Evolutionary conservation across 2,888 invertebrate genomes (phyloP), one percentile per base, ranked within the genome.

Genomic region (Lordiphosa fenestrarum): DNA sequence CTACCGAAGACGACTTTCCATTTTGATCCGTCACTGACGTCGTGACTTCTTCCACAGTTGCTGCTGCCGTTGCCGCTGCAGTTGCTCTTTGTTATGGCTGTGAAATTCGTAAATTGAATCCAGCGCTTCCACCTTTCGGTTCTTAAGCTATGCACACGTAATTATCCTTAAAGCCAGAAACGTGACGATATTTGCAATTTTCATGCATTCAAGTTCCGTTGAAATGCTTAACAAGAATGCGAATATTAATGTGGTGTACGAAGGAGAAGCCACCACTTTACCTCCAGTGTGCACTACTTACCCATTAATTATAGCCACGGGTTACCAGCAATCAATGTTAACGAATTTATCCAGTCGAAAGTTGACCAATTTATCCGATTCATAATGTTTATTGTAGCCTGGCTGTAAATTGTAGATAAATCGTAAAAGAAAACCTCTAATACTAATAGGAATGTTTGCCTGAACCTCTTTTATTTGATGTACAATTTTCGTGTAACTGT

Each of bases 131-230:
- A 30, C 12, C 35, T 52, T 49, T 7, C 19, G 4, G n/a, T 41
- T 47, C 35, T 36, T 37, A 49, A 39, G 47, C 72, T 53, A 71
- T 69, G 70, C 68, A 61, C 56, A 71, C 62, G 76, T 72, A 73
- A 73, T 73, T 73, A 73, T 78, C 72, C 80, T 72, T 73, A 75
- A 73, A 73, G 50, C 71, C 73, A 66, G 58, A 74, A 80, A 76
- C 81, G 81, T 76, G 73, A 76, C 63, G 71, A 76, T 73, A 70
- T 74, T 80, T 69, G 55, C 76, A 76, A 73, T 63, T 75, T 73
- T 58, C 53, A 69, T 57, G 55, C 69, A 65, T 64, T 67, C 54
- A 60, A 55, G 73, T 77, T 56, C 54, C 64, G 57, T 71, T 71
- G 67, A 68, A 46, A 67, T 57, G 53, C 54, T 60, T 21, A 63